Base-by-base conservation (phyloP, 2,888 invertebrate genomes). In the Halictus ligatus region DNA sequence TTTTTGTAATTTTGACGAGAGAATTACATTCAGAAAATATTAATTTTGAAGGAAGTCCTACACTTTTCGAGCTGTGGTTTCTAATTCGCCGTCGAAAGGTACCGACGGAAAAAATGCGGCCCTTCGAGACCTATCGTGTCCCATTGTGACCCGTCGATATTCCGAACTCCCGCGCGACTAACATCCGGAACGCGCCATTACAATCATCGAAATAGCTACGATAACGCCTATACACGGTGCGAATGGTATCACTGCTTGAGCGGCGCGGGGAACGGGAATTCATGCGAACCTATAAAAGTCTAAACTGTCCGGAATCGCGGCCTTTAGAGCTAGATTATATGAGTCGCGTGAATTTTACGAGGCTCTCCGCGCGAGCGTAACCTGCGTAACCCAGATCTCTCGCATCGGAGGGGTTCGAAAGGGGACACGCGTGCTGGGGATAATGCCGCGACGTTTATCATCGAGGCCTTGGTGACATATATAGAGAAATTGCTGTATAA, bases 231-330 rank as follows among this genome's bases (percentile, higher is more conserved):
- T 69, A 78, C 74, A 54, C 74, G 21, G 40, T 7, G 58, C 75
- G 18, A 54, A 25, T 67, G 25, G n/a, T 72, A 58, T 74, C 78
- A 46, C 78, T 21, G 60, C 21, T 12, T 29, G 15, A 35, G 18
- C 18, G 60, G 25, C 18, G 10, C 35, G 8, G 3, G 8, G 0
- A 40, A n/a, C 10, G 10, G 43, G 10, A 84, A 87, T 87, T 87
- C 84, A 87, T 79, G 76, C 83, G 67, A 50, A 75, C 81, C 84
- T 67, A 83, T 87, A 87, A 87, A 87, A 87, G 87, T 81, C 83
- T 83, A 87, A 87, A 84, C 79, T 78, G 81, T 83, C 46, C 74
- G 77, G 87, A 81, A 77, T 83, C 83, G 74, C 78, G 74, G 67
- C 64, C 73, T 58, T 87, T 81, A 74, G 84, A 58, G 48, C 72